Conservation (phyloP, 2,797 vertebrate species). For the Rhinella marina region DNA sequence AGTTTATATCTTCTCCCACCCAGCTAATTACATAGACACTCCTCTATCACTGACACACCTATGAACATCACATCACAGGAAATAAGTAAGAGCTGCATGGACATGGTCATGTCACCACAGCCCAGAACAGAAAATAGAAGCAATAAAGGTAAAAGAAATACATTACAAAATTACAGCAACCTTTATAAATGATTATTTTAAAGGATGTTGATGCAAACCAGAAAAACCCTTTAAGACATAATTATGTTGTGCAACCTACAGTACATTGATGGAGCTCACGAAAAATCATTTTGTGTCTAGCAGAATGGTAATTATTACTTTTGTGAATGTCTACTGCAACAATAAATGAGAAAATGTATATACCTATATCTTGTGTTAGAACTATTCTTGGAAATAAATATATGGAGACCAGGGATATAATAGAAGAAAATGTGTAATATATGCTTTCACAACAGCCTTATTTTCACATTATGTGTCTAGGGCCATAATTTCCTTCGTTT, state of each 20-base stretch:
- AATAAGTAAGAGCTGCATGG: too few species aligned
- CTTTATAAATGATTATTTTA: too few species aligned
- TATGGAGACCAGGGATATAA: not conserved
- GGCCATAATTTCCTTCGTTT: constrained; percentile 10
- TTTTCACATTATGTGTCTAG: not conserved
- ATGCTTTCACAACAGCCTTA: constrained; percentile 21
- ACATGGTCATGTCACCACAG: too few species aligned
- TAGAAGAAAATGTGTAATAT: not conserved
- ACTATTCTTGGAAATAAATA: not conserved
- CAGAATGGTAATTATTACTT: constrained; percentile 6
- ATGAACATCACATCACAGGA: too few species aligned
- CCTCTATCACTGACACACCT: too few species aligned
- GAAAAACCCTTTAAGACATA: not conserved
- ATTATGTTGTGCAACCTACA: not conserved
- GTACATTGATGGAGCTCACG: not conserved
- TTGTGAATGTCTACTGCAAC: not conserved
- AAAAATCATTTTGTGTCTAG: not conserved
- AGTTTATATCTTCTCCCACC: too few species aligned
- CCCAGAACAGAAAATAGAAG: too few species aligned
- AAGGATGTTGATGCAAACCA: too few species aligned
- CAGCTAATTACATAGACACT: too few species aligned
- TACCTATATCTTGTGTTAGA: not conserved
- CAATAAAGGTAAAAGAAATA: too few species aligned
- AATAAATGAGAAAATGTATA: not conserved
- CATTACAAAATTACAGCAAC: too few species aligned